These are phyloP conservation scores for Ibidorhyncha struthersii DNA, from an alignment of 2,113 vertebrate species.

Conservation along the genomic window DNA sequence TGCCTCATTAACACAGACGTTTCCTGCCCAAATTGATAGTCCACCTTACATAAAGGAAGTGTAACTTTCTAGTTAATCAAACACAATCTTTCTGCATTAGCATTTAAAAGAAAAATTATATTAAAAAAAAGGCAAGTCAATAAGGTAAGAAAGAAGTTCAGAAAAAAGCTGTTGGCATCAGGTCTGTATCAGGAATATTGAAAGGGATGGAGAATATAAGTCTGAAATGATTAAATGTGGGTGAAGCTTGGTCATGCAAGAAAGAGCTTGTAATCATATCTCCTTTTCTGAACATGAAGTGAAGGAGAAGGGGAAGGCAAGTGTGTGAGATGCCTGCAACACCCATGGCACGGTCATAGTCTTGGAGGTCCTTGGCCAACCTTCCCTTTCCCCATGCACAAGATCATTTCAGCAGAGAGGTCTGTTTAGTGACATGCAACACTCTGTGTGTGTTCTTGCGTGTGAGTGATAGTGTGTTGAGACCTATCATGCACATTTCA, in stretches of 20 bases:
- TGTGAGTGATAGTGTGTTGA: neutral
- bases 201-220: neutral
- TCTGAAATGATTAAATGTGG: neutral
- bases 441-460: rapidly evolving
- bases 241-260: neutral
- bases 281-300: neutral
- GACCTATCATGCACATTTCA: neutral
- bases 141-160: neutral
- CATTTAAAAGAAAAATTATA: neutral
- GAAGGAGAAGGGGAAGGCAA: neutral
- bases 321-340: neutral
- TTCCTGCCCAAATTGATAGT: neutral
- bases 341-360: rapidly evolving
- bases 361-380: neutral
- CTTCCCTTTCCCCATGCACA: rapidly evolving
- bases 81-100: neutral
- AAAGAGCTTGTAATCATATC: neutral
- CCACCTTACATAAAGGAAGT: neutral
- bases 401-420: neutral
- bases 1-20: neutral
- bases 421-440: neutral
- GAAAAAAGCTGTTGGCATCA: neutral
- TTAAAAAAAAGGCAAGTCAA: neutral
- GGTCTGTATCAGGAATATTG: neutral
- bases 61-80: conserved; percentile 12